Evolutionary conservation across 2,888 invertebrate species (phyloP).

Genomic region (Acrobasis repandana): DNA sequence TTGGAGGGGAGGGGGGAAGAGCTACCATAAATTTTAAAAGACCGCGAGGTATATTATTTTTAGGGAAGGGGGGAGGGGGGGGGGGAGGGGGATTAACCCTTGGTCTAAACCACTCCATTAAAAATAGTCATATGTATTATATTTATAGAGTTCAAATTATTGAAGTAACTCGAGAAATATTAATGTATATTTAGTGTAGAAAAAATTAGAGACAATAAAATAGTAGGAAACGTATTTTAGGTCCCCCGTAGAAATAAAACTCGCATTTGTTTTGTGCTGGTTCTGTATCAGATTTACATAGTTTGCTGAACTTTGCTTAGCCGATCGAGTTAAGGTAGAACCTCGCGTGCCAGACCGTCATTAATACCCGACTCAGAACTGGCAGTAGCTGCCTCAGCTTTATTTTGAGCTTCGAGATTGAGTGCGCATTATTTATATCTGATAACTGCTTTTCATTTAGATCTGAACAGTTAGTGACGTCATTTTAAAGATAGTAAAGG

Average conservation of each 20-base stretch:
- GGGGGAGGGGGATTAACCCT: too few relatives aligned
- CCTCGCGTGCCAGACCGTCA: slow-evolving; percentile 12
- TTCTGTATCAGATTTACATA: slow-evolving; percentile 14
- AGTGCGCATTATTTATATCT: slow-evolving; percentile 17
- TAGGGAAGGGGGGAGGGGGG: too few relatives aligned
- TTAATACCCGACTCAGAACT: slow-evolving; percentile 15
- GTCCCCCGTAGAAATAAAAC: background rate
- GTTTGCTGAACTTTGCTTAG: slow-evolving; percentile 18
- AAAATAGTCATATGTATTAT: too few relatives aligned
- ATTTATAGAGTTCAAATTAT: too few relatives aligned
- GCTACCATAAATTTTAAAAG: too few relatives aligned
- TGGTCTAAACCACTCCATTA: too few relatives aligned
- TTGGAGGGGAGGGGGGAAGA: too few relatives aligned
- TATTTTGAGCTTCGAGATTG: slow-evolving; percentile 19
- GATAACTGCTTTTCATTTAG: slow-evolving; percentile 10
- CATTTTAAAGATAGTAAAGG: background rate
- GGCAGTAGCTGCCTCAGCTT: slow-evolving; percentile 9
- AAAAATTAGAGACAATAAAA: too few relatives aligned
- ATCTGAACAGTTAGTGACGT: background rate
- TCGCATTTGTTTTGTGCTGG: slow-evolving; percentile 1
- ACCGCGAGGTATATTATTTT: too few relatives aligned
- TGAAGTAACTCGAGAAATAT: too few relatives aligned
- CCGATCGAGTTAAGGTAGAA: slow-evolving; percentile 5
- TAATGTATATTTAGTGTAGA: too few relatives aligned
- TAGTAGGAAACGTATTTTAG: too few relatives aligned